These are phyloP conservation scores for Chromis chromis DNA, from an alignment of 2,797 vertebrate genomes.

Conservation along the genomic window DNA sequence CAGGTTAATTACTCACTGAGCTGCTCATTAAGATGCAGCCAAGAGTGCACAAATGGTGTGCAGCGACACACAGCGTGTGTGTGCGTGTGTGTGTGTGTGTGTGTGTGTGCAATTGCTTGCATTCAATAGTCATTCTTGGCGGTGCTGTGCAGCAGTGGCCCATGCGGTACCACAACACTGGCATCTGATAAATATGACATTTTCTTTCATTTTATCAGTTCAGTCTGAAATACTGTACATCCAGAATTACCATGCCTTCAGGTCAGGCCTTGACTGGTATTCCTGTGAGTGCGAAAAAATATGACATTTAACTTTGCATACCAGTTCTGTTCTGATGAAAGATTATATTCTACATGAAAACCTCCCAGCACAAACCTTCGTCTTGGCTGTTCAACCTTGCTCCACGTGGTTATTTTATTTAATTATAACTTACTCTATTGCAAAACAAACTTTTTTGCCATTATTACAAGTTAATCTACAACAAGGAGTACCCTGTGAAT, in stretches of 20 bases:
- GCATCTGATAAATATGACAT: background rate
- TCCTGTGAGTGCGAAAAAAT: background rate
- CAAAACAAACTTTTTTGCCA: no score
- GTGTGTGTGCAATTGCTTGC: slow-evolving; percentile 17
- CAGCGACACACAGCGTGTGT: background rate
- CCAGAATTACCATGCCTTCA: background rate
- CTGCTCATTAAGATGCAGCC: slow-evolving; percentile 53
- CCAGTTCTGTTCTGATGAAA: background rate
- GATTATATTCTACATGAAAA: no score
- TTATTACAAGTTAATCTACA: background rate
- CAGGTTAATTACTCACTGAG: slow-evolving; percentile 72
- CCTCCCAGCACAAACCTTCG: background rate
- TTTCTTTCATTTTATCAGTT: slow-evolving; percentile 8
- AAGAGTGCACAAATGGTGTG: slow-evolving; percentile 28
- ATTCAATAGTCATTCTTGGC: slow-evolving; percentile 14
- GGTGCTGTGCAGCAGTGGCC: slow-evolving; percentile 15
- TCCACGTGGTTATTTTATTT: no score
- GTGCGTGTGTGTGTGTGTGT: background rate
- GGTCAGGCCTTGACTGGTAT: background rate
- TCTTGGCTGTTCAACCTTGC: no score
- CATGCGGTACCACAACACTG: background rate
- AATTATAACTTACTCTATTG: no score
- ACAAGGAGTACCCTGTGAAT: background rate
- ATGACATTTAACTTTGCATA: background rate
- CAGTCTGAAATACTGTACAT: background rate